Evolutionary conservation across 2,888 invertebrate species (phyloP).

Genomic region (Cheilosia vulpina): DNA sequence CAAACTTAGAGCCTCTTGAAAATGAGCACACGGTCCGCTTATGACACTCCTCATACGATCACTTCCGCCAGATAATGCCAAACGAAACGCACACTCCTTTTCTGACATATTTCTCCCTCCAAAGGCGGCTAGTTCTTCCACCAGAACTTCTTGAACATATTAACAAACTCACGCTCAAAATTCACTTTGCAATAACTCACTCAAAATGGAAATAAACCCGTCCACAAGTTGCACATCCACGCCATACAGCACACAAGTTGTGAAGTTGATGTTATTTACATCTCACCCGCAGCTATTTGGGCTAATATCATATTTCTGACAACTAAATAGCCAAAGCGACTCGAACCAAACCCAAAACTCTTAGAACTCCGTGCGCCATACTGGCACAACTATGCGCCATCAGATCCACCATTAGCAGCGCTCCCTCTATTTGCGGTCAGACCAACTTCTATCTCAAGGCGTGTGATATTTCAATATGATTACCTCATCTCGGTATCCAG

Average conservation of each 20-base stretch:
- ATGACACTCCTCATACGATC: too few species aligned
- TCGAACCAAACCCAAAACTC: background rate
- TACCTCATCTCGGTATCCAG: conserved; percentile 61
- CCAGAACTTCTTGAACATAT: background rate
- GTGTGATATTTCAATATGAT: conserved; percentile 75
- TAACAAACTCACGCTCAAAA: background rate
- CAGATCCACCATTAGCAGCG: conserved; percentile 58
- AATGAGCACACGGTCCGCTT: too few species aligned
- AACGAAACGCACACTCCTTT: background rate
- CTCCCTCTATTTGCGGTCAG: conserved; percentile 52
- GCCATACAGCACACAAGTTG: conserved; percentile 10
- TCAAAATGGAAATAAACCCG: conserved; percentile 13
- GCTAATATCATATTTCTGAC: conserved; percentile 62
- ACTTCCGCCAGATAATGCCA: background rate
- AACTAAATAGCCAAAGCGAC: conserved; percentile 49
- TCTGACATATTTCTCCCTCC: too few species aligned
- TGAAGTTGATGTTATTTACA: conserved; percentile 59
- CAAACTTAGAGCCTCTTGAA: too few species aligned
- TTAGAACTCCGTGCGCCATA: conserved; percentile 20
- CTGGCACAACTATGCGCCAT: conserved; percentile 25
- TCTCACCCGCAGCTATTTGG: conserved; percentile 52
- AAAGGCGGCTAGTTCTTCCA: background rate
- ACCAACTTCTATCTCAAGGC: conserved; percentile 64
- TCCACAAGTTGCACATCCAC: conserved; percentile 10
- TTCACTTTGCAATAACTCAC: conserved; percentile 50